phyloP scores from a whole-genome alignment of 1,140 invertebrate genomes.

The Eumaeus atala region DNA sequence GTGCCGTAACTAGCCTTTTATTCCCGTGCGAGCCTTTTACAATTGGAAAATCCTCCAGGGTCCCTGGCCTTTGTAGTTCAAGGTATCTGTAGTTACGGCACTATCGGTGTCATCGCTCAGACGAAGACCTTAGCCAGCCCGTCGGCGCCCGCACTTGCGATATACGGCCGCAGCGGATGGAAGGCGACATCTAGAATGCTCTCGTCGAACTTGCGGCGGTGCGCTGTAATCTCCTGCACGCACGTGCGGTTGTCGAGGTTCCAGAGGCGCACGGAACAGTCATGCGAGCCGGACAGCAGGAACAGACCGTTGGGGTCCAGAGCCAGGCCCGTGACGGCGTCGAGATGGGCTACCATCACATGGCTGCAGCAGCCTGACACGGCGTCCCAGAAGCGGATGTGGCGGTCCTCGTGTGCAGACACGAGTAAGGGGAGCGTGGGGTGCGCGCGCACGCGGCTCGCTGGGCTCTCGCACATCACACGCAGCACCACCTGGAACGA shows the following conservation, averaged over 20 bases:
- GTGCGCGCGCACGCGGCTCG: slow-evolving; percentile 90
- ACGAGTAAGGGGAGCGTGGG: slow-evolving; percentile 96
- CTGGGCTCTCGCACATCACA: slow-evolving; percentile 84
- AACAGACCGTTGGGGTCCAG: slow-evolving; percentile 99
- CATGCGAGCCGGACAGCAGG: slow-evolving; percentile 96
- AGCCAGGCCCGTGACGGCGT: slow-evolving; percentile 97
- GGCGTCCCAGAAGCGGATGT: slow-evolving; percentile 99
- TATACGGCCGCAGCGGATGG: slow-evolving; percentile 98
- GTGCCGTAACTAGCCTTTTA: too few species aligned
- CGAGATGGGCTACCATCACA: slow-evolving; percentile 98
- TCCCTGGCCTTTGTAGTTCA: too few species aligned
- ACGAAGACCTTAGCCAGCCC: slow-evolving; percentile 98
- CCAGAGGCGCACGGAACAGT: slow-evolving; percentile 99
- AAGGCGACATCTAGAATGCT: slow-evolving; percentile 99
- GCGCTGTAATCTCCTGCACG: slow-evolving; percentile 99
- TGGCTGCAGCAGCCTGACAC: slow-evolving; percentile 95
- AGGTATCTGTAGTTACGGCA: not conserved
- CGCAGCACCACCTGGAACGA: slow-evolving; percentile 72
- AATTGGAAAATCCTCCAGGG: too few species aligned
- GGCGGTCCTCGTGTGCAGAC: slow-evolving; percentile 97
- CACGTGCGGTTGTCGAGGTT: slow-evolving; percentile 99
- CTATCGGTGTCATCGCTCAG: slow-evolving; percentile 59
- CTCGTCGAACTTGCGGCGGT: slow-evolving; percentile 99
- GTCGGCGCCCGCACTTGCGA: slow-evolving; percentile 98
- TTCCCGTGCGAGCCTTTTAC: too few species aligned